These are phyloP conservation scores for Zoanthus sansibaricus DNA, from an alignment of 92 coral and sea anemone genomes.

Conservation along the genomic window DNA sequence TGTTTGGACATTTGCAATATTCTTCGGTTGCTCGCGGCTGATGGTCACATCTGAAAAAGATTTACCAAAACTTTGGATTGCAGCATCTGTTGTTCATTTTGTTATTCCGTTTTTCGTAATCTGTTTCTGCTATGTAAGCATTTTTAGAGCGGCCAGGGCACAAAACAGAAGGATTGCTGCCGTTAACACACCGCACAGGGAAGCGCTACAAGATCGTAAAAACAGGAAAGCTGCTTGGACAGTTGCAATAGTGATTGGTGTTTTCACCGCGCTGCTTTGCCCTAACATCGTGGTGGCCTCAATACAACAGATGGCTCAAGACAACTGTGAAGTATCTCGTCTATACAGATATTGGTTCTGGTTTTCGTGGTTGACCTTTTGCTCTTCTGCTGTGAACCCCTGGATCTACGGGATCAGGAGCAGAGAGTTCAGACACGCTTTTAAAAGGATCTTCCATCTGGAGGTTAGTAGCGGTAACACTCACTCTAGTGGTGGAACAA, in stretches of 20 bases:
- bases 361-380: conserved; percentile 34
- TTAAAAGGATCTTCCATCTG: conserved; percentile 26
- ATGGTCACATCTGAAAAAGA: conserved; percentile 26
- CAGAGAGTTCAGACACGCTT: conserved; percentile 30
- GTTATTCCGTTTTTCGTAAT: conserved; percentile 43
- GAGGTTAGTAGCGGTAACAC: conserved; percentile 4
- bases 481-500: conserved; percentile 16
- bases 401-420: conserved; percentile 44
- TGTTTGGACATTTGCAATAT: conserved; percentile 36
- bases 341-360: conserved; percentile 37
- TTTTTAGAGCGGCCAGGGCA: conserved; percentile 13
- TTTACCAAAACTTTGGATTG: conserved; percentile 33
- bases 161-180: conserved; percentile 31
- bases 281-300: conserved; percentile 40
- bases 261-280: conserved; percentile 28
- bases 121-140: conserved; percentile 19
- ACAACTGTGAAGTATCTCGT: conserved; percentile 26
- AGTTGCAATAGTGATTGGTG: conserved; percentile 40
- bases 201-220: conserved; percentile 12
- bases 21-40: conserved; percentile 33
- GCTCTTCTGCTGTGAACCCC: conserved; percentile 31
- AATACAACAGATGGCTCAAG: conserved; percentile 38
- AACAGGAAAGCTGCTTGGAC: conserved; percentile 48
- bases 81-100: conserved; percentile 36
- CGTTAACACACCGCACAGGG: conserved; percentile 16